Percentiles rank a stretch among this genome's conserved stretches.
phyloP scores from a whole-genome alignment of 2,797 vertebrate species.

The Bradypus variegatus region DNA sequence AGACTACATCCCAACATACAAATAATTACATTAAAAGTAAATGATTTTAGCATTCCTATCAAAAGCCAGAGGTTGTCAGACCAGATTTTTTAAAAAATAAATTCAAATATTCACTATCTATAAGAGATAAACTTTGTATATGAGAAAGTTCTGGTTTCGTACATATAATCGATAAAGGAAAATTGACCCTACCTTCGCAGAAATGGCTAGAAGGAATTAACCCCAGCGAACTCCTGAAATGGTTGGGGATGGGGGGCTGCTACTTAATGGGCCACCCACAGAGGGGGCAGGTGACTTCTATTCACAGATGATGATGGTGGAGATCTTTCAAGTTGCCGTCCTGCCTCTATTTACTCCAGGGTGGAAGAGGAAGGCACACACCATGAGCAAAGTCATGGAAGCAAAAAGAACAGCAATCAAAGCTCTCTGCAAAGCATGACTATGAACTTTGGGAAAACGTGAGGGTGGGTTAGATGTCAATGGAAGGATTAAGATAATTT shows the following conservation, averaged over 20 bases:
- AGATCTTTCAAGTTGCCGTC: neutral
- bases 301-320: too few relatives aligned
- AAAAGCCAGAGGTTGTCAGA: neutral
- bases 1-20: neutral
- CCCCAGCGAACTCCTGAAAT: neutral
- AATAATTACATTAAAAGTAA: neutral
- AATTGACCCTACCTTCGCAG: neutral
- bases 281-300: neutral
- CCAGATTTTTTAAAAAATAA: neutral
- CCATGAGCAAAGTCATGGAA: neutral
- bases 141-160: neutral
- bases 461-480: conserved; percentile 50
- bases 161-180: neutral
- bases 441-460: conserved; percentile 35
- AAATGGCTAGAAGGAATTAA: neutral
- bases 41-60: neutral
- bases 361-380: neutral
- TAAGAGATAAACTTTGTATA: neutral
- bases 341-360: neutral
- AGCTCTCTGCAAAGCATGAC: conserved; percentile 18
- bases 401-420: neutral
- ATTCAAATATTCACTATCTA: neutral
- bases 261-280: neutral
- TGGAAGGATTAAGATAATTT: conserved; percentile 52
- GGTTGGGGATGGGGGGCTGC: too few relatives aligned